Conservation (phyloP, 1,140 invertebrate genomes). For the Hirudo medicinalis region DNA sequence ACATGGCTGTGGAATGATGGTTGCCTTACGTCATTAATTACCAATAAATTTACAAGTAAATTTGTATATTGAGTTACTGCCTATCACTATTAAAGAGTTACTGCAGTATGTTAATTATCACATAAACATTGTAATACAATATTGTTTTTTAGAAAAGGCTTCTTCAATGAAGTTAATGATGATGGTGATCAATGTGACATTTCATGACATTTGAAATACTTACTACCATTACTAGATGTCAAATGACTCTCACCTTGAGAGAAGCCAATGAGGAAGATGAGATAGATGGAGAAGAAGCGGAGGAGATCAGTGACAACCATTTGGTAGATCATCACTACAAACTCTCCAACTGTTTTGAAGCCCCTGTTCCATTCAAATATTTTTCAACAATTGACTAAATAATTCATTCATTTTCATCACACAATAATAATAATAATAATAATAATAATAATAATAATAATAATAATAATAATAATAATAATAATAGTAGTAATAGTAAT, state of each 20-base stretch:
- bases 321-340: slow-evolving; percentile 97
- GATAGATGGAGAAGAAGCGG: slow-evolving; percentile 85
- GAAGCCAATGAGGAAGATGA: slow-evolving; percentile 93
- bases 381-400: slow-evolving; percentile 6
- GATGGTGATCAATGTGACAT: slow-evolving; percentile 76
- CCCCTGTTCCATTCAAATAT: slow-evolving; percentile 50
- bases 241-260: slow-evolving; percentile 61
- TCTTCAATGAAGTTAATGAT: slow-evolving; percentile 94
- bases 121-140: neutral
- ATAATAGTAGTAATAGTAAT: too few relatives aligned
- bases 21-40: neutral
- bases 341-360: slow-evolving; percentile 92
- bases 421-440: neutral
- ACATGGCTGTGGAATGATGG: slow-evolving; percentile 35
- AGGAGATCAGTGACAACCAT: slow-evolving; percentile 92
- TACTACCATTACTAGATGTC: too few relatives aligned
- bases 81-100: neutral
- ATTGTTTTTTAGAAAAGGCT: slow-evolving; percentile 34
- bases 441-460: neutral
- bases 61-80: neutral
- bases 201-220: neutral
- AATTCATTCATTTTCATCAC: slow-evolving; percentile 10
- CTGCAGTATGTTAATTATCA: neutral
- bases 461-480: too few relatives aligned
- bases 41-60: too few relatives aligned